A percentile compares a stretch with the other conserved stretches of the same genome.
phyloP scores from a whole-genome alignment of 2,113 vertebrate genomes.

The Gasterosteus aculeatus region DNA sequence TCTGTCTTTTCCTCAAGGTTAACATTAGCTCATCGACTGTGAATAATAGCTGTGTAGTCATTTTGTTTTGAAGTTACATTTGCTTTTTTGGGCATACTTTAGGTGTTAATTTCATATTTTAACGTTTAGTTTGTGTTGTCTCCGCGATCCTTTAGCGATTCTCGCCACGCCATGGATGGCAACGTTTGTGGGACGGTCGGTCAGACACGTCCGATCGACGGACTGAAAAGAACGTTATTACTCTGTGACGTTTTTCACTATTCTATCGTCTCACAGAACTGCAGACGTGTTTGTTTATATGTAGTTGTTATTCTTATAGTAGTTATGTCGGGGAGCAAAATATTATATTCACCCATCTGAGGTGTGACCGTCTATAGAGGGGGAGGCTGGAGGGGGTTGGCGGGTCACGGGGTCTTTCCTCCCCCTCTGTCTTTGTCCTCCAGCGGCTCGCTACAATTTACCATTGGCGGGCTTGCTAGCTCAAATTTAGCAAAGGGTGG shows the following conservation, averaged over 20 bases:
- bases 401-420: conserved; percentile 36
- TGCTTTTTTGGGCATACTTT: conserved; percentile 20
- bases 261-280: neutral
- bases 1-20: conserved; percentile 27
- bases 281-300: neutral
- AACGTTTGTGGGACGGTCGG: neutral
- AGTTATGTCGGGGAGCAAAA: conserved; percentile 20
- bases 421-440: conserved; percentile 60
- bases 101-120: conserved; percentile 8
- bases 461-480: conserved; percentile 62
- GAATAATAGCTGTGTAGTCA: conserved; percentile 37
- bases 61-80: conserved; percentile 28
- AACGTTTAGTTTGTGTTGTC: neutral
- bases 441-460: conserved; percentile 44
- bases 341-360: conserved; percentile 25
- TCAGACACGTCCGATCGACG: neutral
- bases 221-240: neutral
- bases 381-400: conserved; percentile 44
- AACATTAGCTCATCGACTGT: conserved; percentile 18
- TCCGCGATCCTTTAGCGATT: neutral
- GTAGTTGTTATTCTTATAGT: neutral
- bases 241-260: too few species aligned
- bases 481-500: conserved; percentile 40
- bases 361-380: conserved; percentile 40
- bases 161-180: neutral